Conservation (phyloP, 2,888 invertebrate species). For the Plusia festucae region DNA sequence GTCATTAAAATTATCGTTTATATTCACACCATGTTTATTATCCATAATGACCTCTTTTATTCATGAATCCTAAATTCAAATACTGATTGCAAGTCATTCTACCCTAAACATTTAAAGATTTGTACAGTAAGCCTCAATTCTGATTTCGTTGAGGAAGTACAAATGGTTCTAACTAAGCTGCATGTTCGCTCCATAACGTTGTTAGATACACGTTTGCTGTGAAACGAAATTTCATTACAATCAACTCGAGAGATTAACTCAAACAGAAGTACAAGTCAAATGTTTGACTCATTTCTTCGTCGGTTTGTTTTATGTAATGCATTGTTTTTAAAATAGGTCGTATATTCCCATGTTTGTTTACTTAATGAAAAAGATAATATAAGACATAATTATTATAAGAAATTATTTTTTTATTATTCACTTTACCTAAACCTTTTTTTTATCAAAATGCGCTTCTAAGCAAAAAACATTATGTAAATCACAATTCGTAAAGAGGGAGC, state of each 20-base stretch:
- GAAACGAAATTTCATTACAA: conserved; percentile 57
- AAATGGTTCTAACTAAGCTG: conserved; percentile 50
- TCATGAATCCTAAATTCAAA: not conserved
- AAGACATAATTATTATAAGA: no score
- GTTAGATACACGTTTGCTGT: conserved; percentile 54
- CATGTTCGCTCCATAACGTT: conserved; percentile 56
- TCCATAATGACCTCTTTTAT: not conserved
- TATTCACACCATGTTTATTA: no score
- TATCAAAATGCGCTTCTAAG: conserved; percentile 59
- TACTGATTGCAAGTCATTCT: not conserved
- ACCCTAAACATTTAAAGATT: conserved; percentile 10
- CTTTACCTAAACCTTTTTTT: no score
- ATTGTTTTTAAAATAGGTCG: not conserved
- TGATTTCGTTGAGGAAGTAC: conserved; percentile 40
- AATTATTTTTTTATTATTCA: no score
- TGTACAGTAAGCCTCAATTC: conserved; percentile 27
- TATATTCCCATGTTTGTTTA: not conserved
- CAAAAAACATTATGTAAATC: conserved; percentile 74
- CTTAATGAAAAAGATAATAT: no score
- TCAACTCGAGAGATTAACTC: conserved; percentile 56
- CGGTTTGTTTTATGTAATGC: not conserved
- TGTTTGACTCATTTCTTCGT: conserved; percentile 41
- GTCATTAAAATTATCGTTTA: no score
- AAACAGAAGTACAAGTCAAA: conserved; percentile 55
- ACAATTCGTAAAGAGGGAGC: conserved; percentile 70